phyloP scores from a whole-genome alignment of 2,888 invertebrate genomes.

The Agrypnus murinus region DNA sequence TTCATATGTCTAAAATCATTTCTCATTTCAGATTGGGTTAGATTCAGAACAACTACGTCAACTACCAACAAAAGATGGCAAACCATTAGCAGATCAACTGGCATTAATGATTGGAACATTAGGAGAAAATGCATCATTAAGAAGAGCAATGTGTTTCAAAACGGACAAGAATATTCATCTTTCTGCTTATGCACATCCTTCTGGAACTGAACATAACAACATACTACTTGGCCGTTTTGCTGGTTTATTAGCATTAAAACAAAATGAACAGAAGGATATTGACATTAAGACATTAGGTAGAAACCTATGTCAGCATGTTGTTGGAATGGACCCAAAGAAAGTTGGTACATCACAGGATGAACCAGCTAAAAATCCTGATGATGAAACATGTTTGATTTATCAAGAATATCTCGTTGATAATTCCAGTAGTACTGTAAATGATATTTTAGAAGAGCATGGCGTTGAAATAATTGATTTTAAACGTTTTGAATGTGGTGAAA shows the following conservation, averaged over 20 bases:
- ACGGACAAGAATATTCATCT: constrained; percentile 75
- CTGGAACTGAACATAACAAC: constrained; percentile 71
- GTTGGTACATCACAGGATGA: constrained; percentile 79
- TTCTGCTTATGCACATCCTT: constrained; percentile 87
- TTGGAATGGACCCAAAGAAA: constrained; percentile 88
- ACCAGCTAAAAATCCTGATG: constrained; percentile 79
- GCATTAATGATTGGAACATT: constrained; percentile 90
- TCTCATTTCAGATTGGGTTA: constrained; percentile 76
- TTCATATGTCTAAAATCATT: too few relatives aligned
- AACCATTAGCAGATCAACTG: constrained; percentile 85
- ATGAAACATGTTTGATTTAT: constrained; percentile 86
- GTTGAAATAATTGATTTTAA: constrained; percentile 85
- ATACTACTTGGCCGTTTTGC: constrained; percentile 89
- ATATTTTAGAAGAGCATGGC: constrained; percentile 79
- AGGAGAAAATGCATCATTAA: constrained; percentile 91
- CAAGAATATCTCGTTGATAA: constrained; percentile 93
- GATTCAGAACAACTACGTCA: constrained; percentile 80
- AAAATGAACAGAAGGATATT: constrained; percentile 68
- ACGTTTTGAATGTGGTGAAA: constrained; percentile 92
- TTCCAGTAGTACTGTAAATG: constrained; percentile 78
- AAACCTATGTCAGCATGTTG: constrained; percentile 93
- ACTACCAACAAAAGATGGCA: constrained; percentile 78
- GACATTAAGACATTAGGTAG: constrained; percentile 75
- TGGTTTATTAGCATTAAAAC: constrained; percentile 83
- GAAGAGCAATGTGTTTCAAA: constrained; percentile 86